Base-by-base conservation (phyloP, 2,888 invertebrate species). In the Brachyptera putata region DNA sequence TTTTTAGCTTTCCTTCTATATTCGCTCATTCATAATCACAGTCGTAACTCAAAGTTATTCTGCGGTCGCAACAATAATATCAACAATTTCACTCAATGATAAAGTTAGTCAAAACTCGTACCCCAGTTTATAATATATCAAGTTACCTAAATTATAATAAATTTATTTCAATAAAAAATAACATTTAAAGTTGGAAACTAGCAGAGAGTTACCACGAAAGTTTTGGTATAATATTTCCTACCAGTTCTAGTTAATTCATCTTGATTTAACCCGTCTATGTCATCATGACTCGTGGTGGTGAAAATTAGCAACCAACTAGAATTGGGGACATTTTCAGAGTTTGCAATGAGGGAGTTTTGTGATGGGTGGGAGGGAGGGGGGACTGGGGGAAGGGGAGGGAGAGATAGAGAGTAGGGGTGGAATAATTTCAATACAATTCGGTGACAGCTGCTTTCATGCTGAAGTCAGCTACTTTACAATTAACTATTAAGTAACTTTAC, bases 181-280 rank as follows among this genome's bases (percentile, higher is more conserved):
- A 41, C 41, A 21, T 41, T 41, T 16, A 9, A 4, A 9, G n/a
- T 41, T 14, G 41, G 21, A 21, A 41, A 16, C 16, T 21, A 41
- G 41, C 11, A 7, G 34, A 7, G 7, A 30, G 34, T 41, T 18
- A 18, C n/a, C 21, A 41, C 16, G 16, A 14, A 26, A 50, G 30
- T 30, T 50, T 30, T 50, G 26, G 49, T 24, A 22, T 26, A 50
- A n/a, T n/a, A n/a, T 50, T 50, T n/a, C n/a, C 21, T 25, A 50
- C 13, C 49, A 50, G 49, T 50, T 50, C 49, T n/a, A n/a, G 49
- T 50, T 50, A 50, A 50, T 50, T 50, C 49, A 50, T 50, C 49
- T 30, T 50, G 49, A 50, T 50, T 50, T 50, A 22, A 26, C 49
- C 26, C 25, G 49, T 26, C 49, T 21, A 24, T 50, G 49, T 50